Base-by-base conservation (phyloP, 2,888 invertebrate genomes). In the Shargacucullia verbasci region DNA sequence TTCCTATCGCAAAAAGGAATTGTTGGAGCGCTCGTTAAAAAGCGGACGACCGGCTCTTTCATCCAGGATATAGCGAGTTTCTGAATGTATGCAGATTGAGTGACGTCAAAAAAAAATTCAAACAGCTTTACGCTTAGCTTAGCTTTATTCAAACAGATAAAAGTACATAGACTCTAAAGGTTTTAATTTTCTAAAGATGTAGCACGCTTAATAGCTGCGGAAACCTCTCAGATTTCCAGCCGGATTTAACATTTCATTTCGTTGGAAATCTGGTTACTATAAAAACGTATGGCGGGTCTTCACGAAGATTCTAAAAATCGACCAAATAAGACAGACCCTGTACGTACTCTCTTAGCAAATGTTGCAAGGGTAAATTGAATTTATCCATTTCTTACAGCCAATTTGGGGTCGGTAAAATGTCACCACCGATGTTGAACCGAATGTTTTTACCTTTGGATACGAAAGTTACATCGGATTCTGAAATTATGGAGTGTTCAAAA, bases 341-440 rank as follows among this genome's bases (percentile, higher is more conserved):
- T 9, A 29, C 9, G 7, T 29, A 6, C 9, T 9, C 9, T 9
- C 64, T 58, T 11, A 59, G 59, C 70, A 25, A 70, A 70, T 6
- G 41, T 70, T 65, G 40, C 64, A 48, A 48, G 59, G 59, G 48
- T 40, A 59, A 70, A 70, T 66, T 69, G 65, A 45, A 70, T 70
- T 64, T 69, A 65, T 62, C 55, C 41, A 53, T 49, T 70, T 52
- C 70, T 52, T 49, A 64, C 34, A 48, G 48, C 31, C 45, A 58
- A 66, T 48, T 52, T 49, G 13, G 70, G 38, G 14, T 41, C 52
- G 65, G 52, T 35, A 52, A 64, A 55, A 46, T 14, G 29, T 62
- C 43, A 33, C 34, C 11, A 44, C 44, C 14, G 31, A 38, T 35
- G 57, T 35, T 35, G 40, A 52, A 48, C 29, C 10, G 35, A 63